Evolutionary conservation across 2,113 vertebrate species (phyloP), one percentile per base, ranked within the genome.

Genomic region (Origma solitaria): DNA sequence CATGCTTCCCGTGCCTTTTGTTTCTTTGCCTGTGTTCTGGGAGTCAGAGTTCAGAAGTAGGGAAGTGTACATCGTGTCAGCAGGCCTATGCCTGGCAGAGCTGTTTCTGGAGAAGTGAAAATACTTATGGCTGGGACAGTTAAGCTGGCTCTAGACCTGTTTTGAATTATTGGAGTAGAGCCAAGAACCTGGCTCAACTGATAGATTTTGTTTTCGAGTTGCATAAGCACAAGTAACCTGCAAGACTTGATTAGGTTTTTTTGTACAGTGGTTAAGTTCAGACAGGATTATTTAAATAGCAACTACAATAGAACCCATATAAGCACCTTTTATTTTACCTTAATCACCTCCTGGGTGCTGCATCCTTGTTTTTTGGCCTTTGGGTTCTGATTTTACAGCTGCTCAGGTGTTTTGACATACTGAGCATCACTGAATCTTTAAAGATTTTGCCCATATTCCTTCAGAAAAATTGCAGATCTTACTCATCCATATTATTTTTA

Each of bases 131-230:
- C 23, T 23, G 16, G 57, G 75, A 79, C 71, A 93, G 92, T 95
- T 93, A 95, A 88, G 92, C 81, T 93, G 64, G 72, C 88, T 92
- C 56, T 62, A 82, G 92, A 94, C 28, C 38, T 79, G 65, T 89
- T 95, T 75, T 68, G 73, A 87, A 69, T 56, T 49, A 7, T 1
- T 88, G 93, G 93, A 96, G 20, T 13, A 62, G 33, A 70, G 90
- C 94, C 95, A 90, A 95, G 60, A 72, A 75, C 70, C 80, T 96
- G 94, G 90, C 40, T 93, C 56, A 57, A 93, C 92, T 51, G 95
- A 96, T 96, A 96, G 82, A 92, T 96, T 92, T 86, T 95, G 90
- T 94, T 97, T 95, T 93, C 37, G 21, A 84, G 88, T 94, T 92
- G 90, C 90, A 35, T 70, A 93, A 96, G 62, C 2, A 1, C 25